Evolutionary conservation across 2,113 vertebrate genomes (phyloP), one percentile per base, ranked within the genome.

Genomic region (Xenus cinereus): DNA sequence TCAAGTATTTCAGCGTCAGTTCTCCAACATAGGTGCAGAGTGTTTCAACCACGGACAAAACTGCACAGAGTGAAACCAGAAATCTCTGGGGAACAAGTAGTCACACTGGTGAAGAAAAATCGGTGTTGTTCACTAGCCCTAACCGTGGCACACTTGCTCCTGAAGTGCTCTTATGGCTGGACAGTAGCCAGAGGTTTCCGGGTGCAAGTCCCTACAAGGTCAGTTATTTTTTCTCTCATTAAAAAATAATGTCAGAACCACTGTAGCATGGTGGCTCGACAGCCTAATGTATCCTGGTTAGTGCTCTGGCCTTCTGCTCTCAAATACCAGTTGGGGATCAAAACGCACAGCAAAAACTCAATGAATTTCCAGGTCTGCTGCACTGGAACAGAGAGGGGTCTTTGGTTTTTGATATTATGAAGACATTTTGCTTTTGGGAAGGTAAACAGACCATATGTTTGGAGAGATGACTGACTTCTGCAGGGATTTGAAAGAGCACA

Each of bases 381-480:
- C 95, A 85, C 89, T 75, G 92, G 88, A 97, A 78, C 77, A 81
- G 33, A 91, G 64, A 85, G 63, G 64, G 83, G 90, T 94, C 92
- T 97, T 89, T 78, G 85, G 78, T 14, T 90, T 96, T 84, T 84
- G 62, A 67, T 95, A 43, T 94, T 95, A 96, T 93, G 89, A 91
- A 95, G 78, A 87, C 66, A 77, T 95, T 94, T 94, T 57, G 94
- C 89, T 87, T 93, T 94, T 73, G 90, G 93, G 88, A 91, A 91
- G 62, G 91, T 78, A 94, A 96, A 71, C 56, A 94, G 84, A 93
- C 91, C 97, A 97, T 97, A 96, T 97, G 96, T 63, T 97, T 81
- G 46, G 94, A 95, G 95, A 97, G 50, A 96, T 63, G 79, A 89
- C 66, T 93, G 84, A 76, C 87, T 95, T 92, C 94, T 96, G 82